These are phyloP conservation scores for Rhagonycha fulva DNA, from an alignment of 2,888 invertebrate genomes.

Conservation along the genomic window DNA sequence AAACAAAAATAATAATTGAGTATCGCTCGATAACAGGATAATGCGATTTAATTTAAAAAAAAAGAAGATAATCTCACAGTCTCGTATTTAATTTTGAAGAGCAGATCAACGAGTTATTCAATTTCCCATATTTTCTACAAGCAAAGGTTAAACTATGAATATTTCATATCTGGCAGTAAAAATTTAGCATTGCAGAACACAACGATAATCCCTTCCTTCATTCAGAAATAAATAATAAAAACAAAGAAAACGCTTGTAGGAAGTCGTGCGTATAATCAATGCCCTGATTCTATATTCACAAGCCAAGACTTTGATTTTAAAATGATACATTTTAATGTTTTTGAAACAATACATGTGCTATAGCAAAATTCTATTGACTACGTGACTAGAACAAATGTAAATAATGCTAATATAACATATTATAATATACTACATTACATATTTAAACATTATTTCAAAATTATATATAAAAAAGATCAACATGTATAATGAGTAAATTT, in stretches of 20 bases:
- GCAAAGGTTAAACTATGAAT: neutral
- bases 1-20: neutral
- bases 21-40: neutral
- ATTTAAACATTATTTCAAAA: neutral
- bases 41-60: neutral
- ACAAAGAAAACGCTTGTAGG: slow-evolving; percentile 38
- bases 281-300: slow-evolving; percentile 47
- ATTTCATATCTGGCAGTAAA: neutral
- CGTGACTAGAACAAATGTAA: slow-evolving; percentile 25
- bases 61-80: neutral
- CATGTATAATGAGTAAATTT: neutral
- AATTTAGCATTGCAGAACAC: neutral
- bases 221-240: slow-evolving; percentile 5
- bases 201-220: neutral
- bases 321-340: slow-evolving; percentile 51
- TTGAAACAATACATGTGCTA: slow-evolving; percentile 45
- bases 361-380: slow-evolving; percentile 42
- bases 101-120: neutral
- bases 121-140: neutral
- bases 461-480: neutral
- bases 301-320: slow-evolving; percentile 47
- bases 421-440: neutral
- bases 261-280: slow-evolving; percentile 52
- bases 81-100: neutral
- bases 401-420: slow-evolving; percentile 3